Base-by-base conservation (phyloP, 2,888 invertebrate species). In the Odontothrips loti region DNA sequence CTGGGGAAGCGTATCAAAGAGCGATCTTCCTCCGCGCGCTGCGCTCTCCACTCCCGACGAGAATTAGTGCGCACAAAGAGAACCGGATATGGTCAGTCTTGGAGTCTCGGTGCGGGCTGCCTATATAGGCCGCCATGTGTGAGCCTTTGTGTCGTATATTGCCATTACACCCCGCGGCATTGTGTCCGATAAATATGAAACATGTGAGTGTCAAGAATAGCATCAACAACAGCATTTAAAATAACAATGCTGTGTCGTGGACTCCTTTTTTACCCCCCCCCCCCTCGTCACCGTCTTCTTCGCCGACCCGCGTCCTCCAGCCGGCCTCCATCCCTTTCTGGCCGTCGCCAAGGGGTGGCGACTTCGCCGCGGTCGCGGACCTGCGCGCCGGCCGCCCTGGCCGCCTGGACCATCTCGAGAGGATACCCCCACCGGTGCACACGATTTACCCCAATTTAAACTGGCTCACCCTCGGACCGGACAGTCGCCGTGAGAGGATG, bases 141-240 rank as follows among this genome's bases (percentile, higher is more conserved):
- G 68, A 12, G 27, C 68, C 27, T 27, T 75, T 75, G 68, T 75
- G 27, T 27, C 68, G 27, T 8, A 23, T 23, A 23, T 75, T 27
- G 68, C 68, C 27, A 75, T 75, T 75, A 75, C 68, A 75, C 68
- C 27, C 68, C 12, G 68, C 0, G 23, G 27, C 68, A 75, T 75
- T 75, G 68, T 75, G 23, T 27, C 12, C 23, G 68, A 12, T 75
- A 75, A 75, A 75, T 75, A 75, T 75, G 68, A 75, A 75, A 75
- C 68, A 75, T 75, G 68, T 27, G 68, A 75, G 68, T 75, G 68
- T 75, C 68, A 75, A 75, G 68, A 75, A 75, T 75, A 75, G 68
- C 68, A 75, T 75, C 68, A 75, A 75, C 68, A 75, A 75, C 68
- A 75, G 68, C 68, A 75, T 75, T 75, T 75, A 75, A 75, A 75